phyloP scores from a whole-genome alignment of 2,888 invertebrate genomes.

The Tetrapedia diversipes region DNA sequence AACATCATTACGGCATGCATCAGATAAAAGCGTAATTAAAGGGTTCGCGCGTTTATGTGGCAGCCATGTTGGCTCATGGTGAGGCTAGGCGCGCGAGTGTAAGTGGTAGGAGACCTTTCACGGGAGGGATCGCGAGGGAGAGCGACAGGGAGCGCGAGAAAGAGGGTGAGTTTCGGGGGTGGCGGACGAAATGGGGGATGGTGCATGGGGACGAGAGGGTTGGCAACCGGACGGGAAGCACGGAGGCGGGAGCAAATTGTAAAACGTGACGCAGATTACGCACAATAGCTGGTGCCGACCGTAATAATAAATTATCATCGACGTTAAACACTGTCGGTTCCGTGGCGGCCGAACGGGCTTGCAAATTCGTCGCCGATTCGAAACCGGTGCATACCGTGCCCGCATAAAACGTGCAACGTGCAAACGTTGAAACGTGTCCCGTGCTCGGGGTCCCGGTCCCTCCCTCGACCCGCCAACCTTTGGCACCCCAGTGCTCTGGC shows the following conservation, averaged over 20 bases:
- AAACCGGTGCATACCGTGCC: conserved; percentile 39
- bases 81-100: not conserved
- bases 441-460: not conserved
- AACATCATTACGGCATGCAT: conserved; percentile 76
- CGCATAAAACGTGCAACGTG: conserved; percentile 68
- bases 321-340: conserved; percentile 72
- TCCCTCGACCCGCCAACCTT: not conserved
- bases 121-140: not conserved
- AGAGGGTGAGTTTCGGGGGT: not conserved
- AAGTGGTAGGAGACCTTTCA: not conserved
- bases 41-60: conserved; percentile 67
- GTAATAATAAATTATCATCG: conserved; percentile 80
- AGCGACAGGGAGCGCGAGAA: not conserved
- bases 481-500: not conserved
- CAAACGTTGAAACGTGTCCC: conserved; percentile 60
- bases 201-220: too few species aligned
- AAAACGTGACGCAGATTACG: conserved; percentile 79
- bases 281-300: conserved; percentile 69
- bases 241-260: conserved; percentile 74
- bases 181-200: too few species aligned
- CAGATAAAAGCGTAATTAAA: conserved; percentile 80
- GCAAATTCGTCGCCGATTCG: conserved; percentile 48
- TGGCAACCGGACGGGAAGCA: not conserved
- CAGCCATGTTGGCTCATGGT: conserved; percentile 51
- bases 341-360: conserved; percentile 22